A percentile compares a stretch with the other conserved stretches of the same genome.
phyloP scores from a whole-genome alignment of 2,888 invertebrate genomes.

The Pecten maximus region DNA sequence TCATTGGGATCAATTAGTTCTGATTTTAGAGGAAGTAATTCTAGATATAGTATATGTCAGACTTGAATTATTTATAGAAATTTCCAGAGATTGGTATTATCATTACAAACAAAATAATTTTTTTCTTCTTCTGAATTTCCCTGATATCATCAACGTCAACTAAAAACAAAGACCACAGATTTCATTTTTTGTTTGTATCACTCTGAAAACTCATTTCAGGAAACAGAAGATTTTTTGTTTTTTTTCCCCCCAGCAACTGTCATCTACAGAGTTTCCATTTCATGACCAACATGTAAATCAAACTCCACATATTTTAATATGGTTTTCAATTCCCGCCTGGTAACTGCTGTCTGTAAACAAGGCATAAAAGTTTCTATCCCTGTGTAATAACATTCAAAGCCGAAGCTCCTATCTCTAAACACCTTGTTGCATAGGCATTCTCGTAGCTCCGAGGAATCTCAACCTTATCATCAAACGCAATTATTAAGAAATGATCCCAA shows the following conservation, averaged over 20 bases:
- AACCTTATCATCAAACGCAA: slow-evolving; percentile 28
- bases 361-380: not conserved
- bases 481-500: slow-evolving; percentile 29
- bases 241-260: not conserved
- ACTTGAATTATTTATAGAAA: not conserved
- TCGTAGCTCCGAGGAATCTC: not conserved
- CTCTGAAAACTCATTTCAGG: not conserved
- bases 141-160: too few relatives aligned
- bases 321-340: not conserved
- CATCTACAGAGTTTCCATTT: not conserved
- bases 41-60: too few relatives aligned
- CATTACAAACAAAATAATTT: not conserved
- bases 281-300: not conserved
- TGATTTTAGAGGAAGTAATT: too few relatives aligned
- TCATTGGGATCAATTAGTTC: not conserved
- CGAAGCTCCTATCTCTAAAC: not conserved
- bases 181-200: not conserved
- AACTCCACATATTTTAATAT: slow-evolving; percentile 1
- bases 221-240: not conserved
- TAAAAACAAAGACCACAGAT: not conserved
- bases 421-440: not conserved
- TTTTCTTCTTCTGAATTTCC: not conserved
- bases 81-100: not conserved
- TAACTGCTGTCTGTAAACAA: not conserved
- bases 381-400: not conserved